Base-by-base conservation (phyloP, 2,797 vertebrate genomes). In the Pangasius larnaudii region DNA sequence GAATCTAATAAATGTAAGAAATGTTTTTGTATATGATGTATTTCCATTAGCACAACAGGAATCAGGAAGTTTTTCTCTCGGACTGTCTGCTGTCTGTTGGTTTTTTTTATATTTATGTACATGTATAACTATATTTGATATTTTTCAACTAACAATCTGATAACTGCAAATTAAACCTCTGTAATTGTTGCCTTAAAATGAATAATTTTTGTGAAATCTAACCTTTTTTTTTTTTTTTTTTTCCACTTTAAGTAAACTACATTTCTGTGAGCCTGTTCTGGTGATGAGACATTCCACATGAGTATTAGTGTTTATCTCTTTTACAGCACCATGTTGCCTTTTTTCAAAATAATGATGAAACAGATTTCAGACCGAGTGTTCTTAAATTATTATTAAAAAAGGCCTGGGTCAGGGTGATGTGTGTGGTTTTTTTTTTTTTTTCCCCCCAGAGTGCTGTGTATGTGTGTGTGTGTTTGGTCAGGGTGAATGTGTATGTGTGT, bases 81-180 rank as follows among this genome's bases (percentile, higher is more conserved):
- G 67, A 8, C 0, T 36, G 30, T 19, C 3, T 39, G 9, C 5
- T 74, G 39, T 39, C 39, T 39, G 39, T 46, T 7, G 7, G 5
- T 49, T 6, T 71, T 75, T 75, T 80, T 80, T 36, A 80, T 59
- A 80, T 80, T 80, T 80, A 80, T 80, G 53, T 58, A 36, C 89
- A 90, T 91, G 91, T 91, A 87, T 89, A 88, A 89, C 87, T 87
- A 80, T 94, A 80, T 94, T 94, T 95, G 88, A 89, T 93, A 91
- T 92, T 93, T 95, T 93, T 95, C 85, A 89, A 92, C 92, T 94
- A 95, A 95, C 92, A 91, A 58, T 88, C 88, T 88, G 77, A 79
- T 33, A 33, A 33, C 49, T 79, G 30, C 30, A 36, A 56, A 56
- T 79, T 24, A 59, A 80, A 80, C 22, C 10, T 56, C 1, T 16